Conservation (phyloP, 2,797 vertebrate genomes). For the Labeo calbasu region DNA sequence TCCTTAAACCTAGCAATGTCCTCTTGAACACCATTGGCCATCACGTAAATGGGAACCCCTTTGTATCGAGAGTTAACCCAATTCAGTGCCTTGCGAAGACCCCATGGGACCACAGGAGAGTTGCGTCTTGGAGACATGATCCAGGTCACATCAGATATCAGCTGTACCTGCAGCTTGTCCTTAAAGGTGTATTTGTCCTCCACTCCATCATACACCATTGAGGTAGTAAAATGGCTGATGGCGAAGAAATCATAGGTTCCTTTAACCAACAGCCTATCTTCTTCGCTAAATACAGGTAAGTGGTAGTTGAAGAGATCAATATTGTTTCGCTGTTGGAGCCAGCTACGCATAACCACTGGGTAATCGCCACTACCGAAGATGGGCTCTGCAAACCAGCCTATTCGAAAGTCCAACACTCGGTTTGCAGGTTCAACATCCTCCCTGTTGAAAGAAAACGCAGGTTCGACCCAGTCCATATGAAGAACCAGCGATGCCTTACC, state of each 20-base stretch:
- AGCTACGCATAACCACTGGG: conserved; percentile 87
- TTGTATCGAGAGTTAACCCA: conserved; percentile 87
- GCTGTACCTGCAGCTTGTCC: conserved; percentile 85
- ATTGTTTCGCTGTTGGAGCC: conserved; percentile 84
- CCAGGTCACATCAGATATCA: conserved; percentile 93
- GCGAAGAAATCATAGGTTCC: conserved; percentile 95
- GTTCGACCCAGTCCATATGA: conserved; percentile 94
- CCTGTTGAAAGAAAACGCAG: conserved; percentile 88
- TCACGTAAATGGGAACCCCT: conserved; percentile 85
- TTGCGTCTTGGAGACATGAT: conserved; percentile 84
- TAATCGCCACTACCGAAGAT: conserved; percentile 93
- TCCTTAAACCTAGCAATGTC: conserved; percentile 82
- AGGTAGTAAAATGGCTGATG: conserved; percentile 92
- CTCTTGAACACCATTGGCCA: conserved; percentile 91
- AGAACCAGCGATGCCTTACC: conserved; percentile 90
- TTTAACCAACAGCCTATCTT: conserved; percentile 81
- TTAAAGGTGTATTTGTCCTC: conserved; percentile 87
- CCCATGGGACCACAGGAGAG: conserved; percentile 92
- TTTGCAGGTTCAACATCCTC: conserved; percentile 86
- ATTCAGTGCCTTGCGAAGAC: conserved; percentile 88
- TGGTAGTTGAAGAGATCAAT: conserved; percentile 80
- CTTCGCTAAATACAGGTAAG: conserved; percentile 89
- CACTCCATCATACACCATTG: conserved; percentile 87
- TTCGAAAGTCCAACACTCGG: conserved; percentile 87
- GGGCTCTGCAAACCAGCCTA: conserved; percentile 94